phyloP scores from a whole-genome alignment of 2,113 vertebrate species.

The Poeciliopsis turrubarensis region DNA sequence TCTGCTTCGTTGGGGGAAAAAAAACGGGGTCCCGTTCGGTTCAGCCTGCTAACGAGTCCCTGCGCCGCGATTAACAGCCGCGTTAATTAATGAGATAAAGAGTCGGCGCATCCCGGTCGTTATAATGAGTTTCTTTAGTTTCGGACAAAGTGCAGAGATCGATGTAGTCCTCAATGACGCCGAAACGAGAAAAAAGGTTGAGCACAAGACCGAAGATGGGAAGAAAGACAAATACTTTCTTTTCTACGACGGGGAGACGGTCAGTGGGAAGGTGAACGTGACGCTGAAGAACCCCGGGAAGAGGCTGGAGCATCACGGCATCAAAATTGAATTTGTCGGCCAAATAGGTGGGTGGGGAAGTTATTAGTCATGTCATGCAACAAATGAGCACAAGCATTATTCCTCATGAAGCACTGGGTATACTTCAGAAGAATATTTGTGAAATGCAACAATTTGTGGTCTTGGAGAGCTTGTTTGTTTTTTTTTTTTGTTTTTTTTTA shows the following conservation, averaged over 20 bases:
- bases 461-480: background rate
- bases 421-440: background rate
- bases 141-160: conserved; percentile 93
- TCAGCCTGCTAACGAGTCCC: conserved; percentile 19
- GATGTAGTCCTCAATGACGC: conserved; percentile 92
- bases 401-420: background rate
- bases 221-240: conserved; percentile 97
- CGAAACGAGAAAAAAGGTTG: conserved; percentile 91
- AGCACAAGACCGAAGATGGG: conserved; percentile 95
- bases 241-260: conserved; percentile 95
- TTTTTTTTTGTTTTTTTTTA: background rate
- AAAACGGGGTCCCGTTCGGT: background rate
- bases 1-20: background rate
- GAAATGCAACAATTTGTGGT: background rate
- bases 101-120: conserved; percentile 16
- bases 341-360: conserved; percentile 86
- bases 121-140: conserved; percentile 97
- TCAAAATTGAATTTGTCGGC: conserved; percentile 97
- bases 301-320: conserved; percentile 94
- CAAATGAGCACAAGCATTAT: background rate
- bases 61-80: background rate
- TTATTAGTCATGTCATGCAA: background rate
- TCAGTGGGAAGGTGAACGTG: conserved; percentile 91
- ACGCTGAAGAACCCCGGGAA: conserved; percentile 93
- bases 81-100: conserved; percentile 6